Evolutionary conservation across 2,113 vertebrate species (phyloP).

Genomic region (Acrocephalus arundinaceus): DNA sequence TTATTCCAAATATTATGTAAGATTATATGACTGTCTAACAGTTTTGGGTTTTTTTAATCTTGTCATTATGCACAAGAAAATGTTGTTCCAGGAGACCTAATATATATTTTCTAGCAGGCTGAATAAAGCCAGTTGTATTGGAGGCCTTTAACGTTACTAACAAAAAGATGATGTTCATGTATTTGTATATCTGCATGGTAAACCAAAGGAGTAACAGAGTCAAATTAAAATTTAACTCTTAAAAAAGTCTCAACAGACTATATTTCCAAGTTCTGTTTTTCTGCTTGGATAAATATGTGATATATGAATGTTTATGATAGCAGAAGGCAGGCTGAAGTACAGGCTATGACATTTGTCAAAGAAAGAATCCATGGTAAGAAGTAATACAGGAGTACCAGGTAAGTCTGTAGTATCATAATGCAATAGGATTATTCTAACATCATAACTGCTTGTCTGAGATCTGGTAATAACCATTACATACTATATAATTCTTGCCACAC

Average conservation of each 20-base stretch:
- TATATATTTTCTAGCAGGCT: background rate
- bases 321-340: background rate
- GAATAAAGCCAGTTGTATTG: background rate
- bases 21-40: background rate
- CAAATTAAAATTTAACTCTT: background rate
- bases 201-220: background rate
- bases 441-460: background rate
- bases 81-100: background rate
- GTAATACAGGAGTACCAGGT: background rate
- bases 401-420: background rate
- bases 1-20: background rate
- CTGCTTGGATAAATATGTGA: background rate
- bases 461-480: background rate
- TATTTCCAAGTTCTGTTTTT: background rate
- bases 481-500: background rate
- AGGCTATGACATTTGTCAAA: background rate
- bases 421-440: background rate
- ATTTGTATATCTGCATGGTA: background rate
- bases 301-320: background rate
- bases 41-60: background rate
- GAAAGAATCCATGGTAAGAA: background rate
- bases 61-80: background rate
- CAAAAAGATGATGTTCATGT: background rate
- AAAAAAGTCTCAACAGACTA: background rate
- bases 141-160: background rate